Base-by-base conservation (phyloP, 2,113 vertebrate genomes). In the Poecilia latipinna region DNA sequence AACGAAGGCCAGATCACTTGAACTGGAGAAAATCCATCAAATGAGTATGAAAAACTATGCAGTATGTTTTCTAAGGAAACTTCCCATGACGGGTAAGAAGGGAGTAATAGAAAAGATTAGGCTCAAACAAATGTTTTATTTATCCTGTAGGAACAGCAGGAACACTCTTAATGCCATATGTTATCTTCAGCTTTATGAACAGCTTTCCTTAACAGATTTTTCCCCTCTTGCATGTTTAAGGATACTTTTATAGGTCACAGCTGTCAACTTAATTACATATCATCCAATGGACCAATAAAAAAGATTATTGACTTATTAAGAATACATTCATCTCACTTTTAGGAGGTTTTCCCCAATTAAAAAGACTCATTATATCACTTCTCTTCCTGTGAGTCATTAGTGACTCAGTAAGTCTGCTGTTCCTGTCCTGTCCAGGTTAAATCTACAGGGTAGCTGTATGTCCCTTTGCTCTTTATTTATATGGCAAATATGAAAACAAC, bases 241-340 rank as follows among this genome's bases (percentile, higher is more conserved):
- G 10, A 22, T 65, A 19, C 33, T 35, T 37, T 65, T n/a, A 35
- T 65, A 26, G 32, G 32, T 35, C 63, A n/a, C 63, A n/a, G 63
- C 32, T 37, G 32, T 65, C 24, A 24, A 3, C 32, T 35, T 37
- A 65, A 65, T 65, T 65, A 65, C 31, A 15, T 33, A n/a, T 24
- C 32, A 65, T 65, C 19, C 22, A 65, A 24, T 32, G 7, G 32
- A 65, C n/a, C 33, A 65, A 33, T 65, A 37, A 65, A 65, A 65
- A 65, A 35, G 63, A 37, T 65, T 37, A 65, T 65, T 65, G 63
- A 65, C 33, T 35, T 37, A 65, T 65, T 37, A 32, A 37, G 63
- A 8, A 24, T 37, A 24, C 33, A n/a, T 65, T 65, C 22, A n/a
- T 22, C 22, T 33, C 24, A 22, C 63, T 24, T 65, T 37, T n/a